Evolutionary conservation across 1,140 invertebrate genomes (phyloP).

Genomic region (Delia radicum): DNA sequence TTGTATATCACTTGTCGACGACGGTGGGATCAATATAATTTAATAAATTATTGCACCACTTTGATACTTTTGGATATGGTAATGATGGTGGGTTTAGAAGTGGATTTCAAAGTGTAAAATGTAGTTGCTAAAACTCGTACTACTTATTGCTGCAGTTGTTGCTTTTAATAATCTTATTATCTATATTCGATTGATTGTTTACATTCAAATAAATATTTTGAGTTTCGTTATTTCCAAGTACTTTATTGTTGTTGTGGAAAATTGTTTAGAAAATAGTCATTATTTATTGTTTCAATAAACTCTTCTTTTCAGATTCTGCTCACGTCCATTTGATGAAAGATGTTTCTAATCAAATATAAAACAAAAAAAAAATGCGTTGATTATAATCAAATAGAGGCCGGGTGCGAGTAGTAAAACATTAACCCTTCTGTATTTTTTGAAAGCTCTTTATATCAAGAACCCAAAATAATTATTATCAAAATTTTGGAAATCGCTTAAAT

Average conservation of each 20-base stretch:
- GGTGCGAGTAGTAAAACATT: not conserved
- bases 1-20: too few species aligned
- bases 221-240: not conserved
- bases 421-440: too few species aligned
- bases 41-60: too few species aligned
- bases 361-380: not conserved
- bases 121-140: too few species aligned
- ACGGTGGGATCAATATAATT: too few species aligned
- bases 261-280: not conserved
- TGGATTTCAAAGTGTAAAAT: too few species aligned
- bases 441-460: too few species aligned
- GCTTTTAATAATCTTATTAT: too few species aligned
- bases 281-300: not conserved
- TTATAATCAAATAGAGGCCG: not conserved
- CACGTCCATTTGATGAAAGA: not conserved
- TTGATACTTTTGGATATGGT: too few species aligned
- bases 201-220: not conserved
- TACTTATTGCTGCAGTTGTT: not conserved
- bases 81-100: too few species aligned
- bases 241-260: not conserved
- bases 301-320: not conserved
- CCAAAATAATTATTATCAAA: too few species aligned
- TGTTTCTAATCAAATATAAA: not conserved
- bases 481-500: too few species aligned
- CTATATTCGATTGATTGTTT: not conserved